Evolutionary conservation across 2,113 vertebrate genomes (phyloP), one percentile per base, ranked within the genome.

Genomic region (Ramphastos sulfuratus): DNA sequence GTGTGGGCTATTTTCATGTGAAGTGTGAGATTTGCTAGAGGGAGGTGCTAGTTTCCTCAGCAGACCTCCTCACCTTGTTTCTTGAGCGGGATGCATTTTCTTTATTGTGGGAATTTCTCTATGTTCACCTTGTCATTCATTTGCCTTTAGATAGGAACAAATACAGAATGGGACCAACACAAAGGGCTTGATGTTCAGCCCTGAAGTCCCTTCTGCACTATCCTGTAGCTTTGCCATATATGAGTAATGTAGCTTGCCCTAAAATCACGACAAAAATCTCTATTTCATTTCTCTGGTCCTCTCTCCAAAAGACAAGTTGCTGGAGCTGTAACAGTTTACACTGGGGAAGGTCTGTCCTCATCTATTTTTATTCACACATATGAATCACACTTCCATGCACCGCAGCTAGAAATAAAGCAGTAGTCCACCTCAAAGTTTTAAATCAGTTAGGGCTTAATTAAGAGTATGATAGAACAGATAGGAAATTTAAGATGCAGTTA

Each of bases 361-460:
- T 87, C 87, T 95, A 92, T 94, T 94, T 96, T 94, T 93, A 85
- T 91, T 93, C 82, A 85, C 87, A 82, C 24, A 0, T 77, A 85
- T 94, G 95, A 94, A 92, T 96, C 92, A 93, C 85, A 92, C 84
- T 94, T 89, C 67, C 48, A 54, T 87, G 88, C 82, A 92, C 82
- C 85, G 82, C 21, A 89, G 82, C 73, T 88, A 88, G 85, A 94
- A 96, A 96, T 95, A 96, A 94, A 95, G 71, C 46, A 72, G 73
- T 81, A 86, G 93, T 90, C 92, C 89, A 96, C 76, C 76, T 94
- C 79, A 61, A 95, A 65, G 70, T 82, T 79, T 92, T 91, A 90
- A 90, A 96, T 93, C 91, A 90, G 85, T 94, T 86, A 87, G 56
- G 42, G 64, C 74, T 89, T 94, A 91, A 94, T 96, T 94, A 95